Percentiles rank a stretch among this genome's conserved stretches.
These are phyloP conservation scores for Drosophila rellima DNA, from an alignment of 2,888 invertebrate genomes.

Conservation along the genomic window DNA sequence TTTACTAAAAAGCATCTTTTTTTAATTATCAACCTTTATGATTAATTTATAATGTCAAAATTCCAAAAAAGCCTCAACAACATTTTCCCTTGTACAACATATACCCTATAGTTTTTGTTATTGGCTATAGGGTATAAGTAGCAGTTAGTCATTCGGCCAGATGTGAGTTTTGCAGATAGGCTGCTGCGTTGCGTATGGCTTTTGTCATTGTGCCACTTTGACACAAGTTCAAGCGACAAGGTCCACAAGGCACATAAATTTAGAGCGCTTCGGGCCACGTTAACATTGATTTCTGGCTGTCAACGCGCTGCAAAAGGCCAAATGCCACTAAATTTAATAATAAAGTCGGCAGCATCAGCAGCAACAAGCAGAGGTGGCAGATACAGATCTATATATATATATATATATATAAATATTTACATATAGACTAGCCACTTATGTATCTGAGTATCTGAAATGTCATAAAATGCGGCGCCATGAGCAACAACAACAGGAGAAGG, in stretches of 20 bases:
- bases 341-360: conserved; percentile 42
- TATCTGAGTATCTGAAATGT: conserved; percentile 42
- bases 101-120: not conserved
- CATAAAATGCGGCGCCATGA: conserved; percentile 72
- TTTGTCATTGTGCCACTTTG: conserved; percentile 74
- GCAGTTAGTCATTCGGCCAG: conserved; percentile 17
- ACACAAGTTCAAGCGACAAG: conserved; percentile 78
- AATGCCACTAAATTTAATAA: conserved; percentile 67
- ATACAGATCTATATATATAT: conserved; percentile 7
- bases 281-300: conserved; percentile 76
- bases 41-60: not conserved
- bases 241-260: conserved; percentile 60
- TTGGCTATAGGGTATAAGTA: conserved; percentile 24
- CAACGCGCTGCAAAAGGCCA: conserved; percentile 77
- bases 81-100: not conserved
- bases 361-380: conserved; percentile 6
- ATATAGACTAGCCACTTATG: conserved; percentile 34
- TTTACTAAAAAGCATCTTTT: too few relatives aligned
- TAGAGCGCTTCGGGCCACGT: conserved; percentile 51
- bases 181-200: conserved; percentile 31
- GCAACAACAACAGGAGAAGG: conserved; percentile 22
- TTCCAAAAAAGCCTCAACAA: not conserved
- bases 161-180: conserved; percentile 18
- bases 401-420: conserved; percentile 26
- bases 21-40: not conserved